These are phyloP conservation scores for Tenualosa ilisha DNA, from an alignment of 2,797 vertebrate genomes.

Conservation along the genomic window DNA sequence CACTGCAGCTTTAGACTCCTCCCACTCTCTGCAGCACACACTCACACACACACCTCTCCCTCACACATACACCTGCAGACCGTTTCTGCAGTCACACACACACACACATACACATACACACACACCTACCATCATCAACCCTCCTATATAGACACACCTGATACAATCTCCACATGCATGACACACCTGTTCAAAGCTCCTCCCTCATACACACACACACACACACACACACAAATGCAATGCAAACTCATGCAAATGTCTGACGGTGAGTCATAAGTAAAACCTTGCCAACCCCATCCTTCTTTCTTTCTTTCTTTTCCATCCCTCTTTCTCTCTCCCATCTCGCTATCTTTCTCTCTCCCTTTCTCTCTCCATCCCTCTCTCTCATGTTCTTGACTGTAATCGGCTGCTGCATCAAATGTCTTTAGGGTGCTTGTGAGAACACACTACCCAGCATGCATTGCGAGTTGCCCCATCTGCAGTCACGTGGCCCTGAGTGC, in stretches of 20 bases:
- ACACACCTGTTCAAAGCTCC: no score
- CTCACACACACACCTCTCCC: conserved; percentile 20
- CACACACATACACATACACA: no score
- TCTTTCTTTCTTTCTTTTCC: not conserved
- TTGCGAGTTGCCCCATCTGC: not conserved
- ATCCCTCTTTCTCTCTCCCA: not conserved
- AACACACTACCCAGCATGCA: not conserved
- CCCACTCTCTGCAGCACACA: conserved; percentile 24
- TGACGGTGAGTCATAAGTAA: not conserved
- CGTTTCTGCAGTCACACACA: not conserved
- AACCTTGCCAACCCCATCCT: not conserved
- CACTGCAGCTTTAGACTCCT: conserved; percentile 29
- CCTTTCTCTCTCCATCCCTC: no score
- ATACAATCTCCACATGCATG: no score
- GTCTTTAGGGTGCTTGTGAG: not conserved
- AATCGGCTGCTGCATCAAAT: not conserved
- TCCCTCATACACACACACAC: not conserved
- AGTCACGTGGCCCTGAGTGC: not conserved
- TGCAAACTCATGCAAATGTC: not conserved
- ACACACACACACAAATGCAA: no score
- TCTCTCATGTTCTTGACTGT: not conserved
- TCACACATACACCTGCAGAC: conserved; percentile 36
- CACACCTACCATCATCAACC: not conserved
- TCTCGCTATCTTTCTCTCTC: no score
- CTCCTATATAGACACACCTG: not conserved